Conservation (phyloP, 2,888 invertebrate species). For the Drosophila quasianomalipes region DNA sequence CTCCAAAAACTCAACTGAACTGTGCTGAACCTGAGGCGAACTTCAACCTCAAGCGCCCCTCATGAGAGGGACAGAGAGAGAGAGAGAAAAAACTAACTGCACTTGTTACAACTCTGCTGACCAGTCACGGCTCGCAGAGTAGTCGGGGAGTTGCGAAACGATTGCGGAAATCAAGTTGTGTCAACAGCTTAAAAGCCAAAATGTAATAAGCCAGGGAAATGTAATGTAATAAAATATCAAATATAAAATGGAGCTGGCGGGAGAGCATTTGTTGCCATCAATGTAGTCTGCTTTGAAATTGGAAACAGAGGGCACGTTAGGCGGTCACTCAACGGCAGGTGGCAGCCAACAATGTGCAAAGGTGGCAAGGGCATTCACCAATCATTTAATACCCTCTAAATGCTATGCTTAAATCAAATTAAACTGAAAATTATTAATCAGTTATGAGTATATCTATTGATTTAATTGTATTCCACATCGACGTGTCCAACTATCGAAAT, state of each 20-base stretch:
- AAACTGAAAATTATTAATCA: neutral
- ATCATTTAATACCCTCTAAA: slow-evolving; percentile 2
- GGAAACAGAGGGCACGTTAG: slow-evolving; percentile 41
- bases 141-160: slow-evolving; percentile 23
- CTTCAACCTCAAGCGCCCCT: slow-evolving; percentile 2
- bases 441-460: neutral
- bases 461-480: neutral
- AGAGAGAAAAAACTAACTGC: slow-evolving; percentile 23
- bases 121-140: slow-evolving; percentile 42
- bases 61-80: neutral
- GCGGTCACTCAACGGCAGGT: slow-evolving; percentile 12
- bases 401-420: neutral
- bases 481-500: neutral
- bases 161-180: slow-evolving; percentile 79
- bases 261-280: slow-evolving; percentile 71
- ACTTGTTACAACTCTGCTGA: slow-evolving; percentile 38
- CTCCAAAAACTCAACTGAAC: slow-evolving; percentile 41
- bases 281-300: slow-evolving; percentile 69
- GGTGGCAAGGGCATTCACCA: neutral
- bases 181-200: slow-evolving; percentile 81
- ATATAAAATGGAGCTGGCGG: slow-evolving; percentile 66
- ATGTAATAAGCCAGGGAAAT: slow-evolving; percentile 81
- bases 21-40: slow-evolving; percentile 35
- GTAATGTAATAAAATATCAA: slow-evolving; percentile 81
- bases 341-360: slow-evolving; percentile 2